Evolutionary conservation across 2,888 invertebrate species (phyloP), one percentile per base, ranked within the genome.

Genomic region (Patella ulyssiponensis): DNA sequence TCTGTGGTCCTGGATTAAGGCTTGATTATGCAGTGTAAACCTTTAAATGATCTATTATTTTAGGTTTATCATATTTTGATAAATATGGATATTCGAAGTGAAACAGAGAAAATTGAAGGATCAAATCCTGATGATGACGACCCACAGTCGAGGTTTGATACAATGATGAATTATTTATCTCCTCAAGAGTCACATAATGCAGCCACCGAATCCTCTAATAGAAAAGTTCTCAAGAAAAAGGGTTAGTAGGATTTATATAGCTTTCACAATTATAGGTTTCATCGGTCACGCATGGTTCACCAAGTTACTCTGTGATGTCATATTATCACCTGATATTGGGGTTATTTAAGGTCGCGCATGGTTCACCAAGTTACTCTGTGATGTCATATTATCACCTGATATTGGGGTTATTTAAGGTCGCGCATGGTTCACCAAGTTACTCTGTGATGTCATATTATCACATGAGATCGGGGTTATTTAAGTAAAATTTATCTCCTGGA

Each of bases 61-160:
- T 82, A 91, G 91, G 86, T 87, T 4, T 83, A 91, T 72, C 87
- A 90, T 75, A 90, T 91, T 11, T 81, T 91, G 52, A 89, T 90
- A 54, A 90, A 91, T 76, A 84, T 89, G 74, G 90, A 91, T 81
- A 88, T 90, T 44, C 79, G 84, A 54, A 83, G 83, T 53, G 84
- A 84, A 53, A 81, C 84, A 56, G 84, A 83, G 80, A 81, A 82
- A 11, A 76, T 84, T 20, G 75, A 83, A 15, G 86, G 85, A 17
- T 79, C 81, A 77, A 81, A 80, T 74, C 75, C 77, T 17, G 77
- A 76, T 64, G 73, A 78, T 4, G 74, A 72, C 1, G 75, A 74
- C 4, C 70, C 64, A 23, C 78, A 81, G n/a, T 73, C 44, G 4
- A 52, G 69, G 20, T 51, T 52, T 14, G 70, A 27, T 20, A 64